phyloP scores from a whole-genome alignment of 2,113 vertebrate genomes.

The Sinosuthora webbiana region DNA sequence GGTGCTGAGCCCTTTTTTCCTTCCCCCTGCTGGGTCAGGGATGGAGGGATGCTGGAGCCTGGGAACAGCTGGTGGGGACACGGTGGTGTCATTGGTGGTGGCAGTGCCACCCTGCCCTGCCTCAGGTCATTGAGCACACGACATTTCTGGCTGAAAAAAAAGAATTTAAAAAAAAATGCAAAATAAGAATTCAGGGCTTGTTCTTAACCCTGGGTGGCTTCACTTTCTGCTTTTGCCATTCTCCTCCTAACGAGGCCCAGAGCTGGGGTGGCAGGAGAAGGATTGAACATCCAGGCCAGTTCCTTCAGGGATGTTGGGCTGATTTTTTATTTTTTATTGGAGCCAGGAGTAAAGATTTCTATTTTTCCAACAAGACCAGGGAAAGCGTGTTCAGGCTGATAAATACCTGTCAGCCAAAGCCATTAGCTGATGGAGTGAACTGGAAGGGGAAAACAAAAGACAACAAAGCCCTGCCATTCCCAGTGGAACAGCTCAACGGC shows the following conservation, averaged over 20 bases:
- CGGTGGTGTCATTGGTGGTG: rapidly evolving
- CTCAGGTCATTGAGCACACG: not conserved
- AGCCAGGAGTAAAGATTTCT: slow-evolving; percentile 32
- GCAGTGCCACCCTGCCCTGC: rapidly evolving
- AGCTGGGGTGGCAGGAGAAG: slow-evolving; percentile 28
- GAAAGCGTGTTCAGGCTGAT: slow-evolving; percentile 29
- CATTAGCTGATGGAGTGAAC: slow-evolving; percentile 25
- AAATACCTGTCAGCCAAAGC: slow-evolving; percentile 47
- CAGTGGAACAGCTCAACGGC: not conserved
- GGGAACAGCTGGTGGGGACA: not conserved
- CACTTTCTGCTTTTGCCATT: slow-evolving; percentile 33
- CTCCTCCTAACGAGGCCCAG: not conserved
- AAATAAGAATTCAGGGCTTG: not conserved
- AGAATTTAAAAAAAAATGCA: not conserved
- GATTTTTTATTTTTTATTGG: slow-evolving; percentile 21
- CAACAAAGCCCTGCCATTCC: not conserved
- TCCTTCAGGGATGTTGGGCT: not conserved
- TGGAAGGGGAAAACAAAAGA: not conserved
- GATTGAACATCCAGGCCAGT: slow-evolving; percentile 1
- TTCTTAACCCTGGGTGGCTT: slow-evolving; percentile 12
- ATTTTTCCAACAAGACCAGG: not conserved
- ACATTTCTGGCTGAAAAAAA: not conserved
- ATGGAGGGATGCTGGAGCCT: not conserved
- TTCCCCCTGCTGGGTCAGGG: not conserved
- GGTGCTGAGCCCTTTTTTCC: not conserved